Evolutionary conservation across 2,113 vertebrate genomes (phyloP), one percentile per base, ranked within the genome.

Genomic region (Rhinichthys klamathensis): DNA sequence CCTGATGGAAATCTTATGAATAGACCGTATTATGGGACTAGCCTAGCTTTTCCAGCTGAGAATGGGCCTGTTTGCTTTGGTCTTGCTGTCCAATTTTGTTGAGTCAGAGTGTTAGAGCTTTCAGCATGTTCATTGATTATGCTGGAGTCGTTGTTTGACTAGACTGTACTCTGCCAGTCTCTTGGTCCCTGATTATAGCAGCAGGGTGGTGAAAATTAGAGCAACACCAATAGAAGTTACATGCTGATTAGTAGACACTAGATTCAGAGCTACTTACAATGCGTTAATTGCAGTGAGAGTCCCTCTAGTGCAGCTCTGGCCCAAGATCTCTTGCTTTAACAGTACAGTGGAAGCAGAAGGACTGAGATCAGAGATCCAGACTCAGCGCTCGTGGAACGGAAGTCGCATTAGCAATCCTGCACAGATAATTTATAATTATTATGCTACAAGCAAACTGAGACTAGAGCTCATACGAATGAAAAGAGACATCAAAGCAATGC

Each of bases 101-200:
- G 46, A 87, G 58, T 87, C 73, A 70, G 51, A 82, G 80, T 5
- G 41, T 70, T 73, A 9, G 51, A 82, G 72, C 79, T 21, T 84
- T 74, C 58, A 51, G 41, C 44, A 54, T 27, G 58, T 83, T 65
- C 58, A 88, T 85, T 75, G 80, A 85, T 85, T 80, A 80, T 56
- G 41, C 56, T 82, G 49, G 54, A 88, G 63, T 83, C 63, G 83
- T 88, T 80, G 87, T 86, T 85, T 75, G 58, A 83, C 38, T 46
- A 65, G 54, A 51, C 35, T 75, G 58, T 27, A 13, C 81, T 76
- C 46, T 69, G 38, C 6, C 49, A 30, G 51, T 82, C 63, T 65
- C 73, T 51, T 25, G 69, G 60, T 63, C 56, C 78, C 54, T 49
- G 84, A 88, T 88, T 86, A 86, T 67, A 75, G 75, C 80, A 83